Evolutionary conservation across 2,888 invertebrate genomes (phyloP).

Genomic region (Chelonus formosanus): DNA sequence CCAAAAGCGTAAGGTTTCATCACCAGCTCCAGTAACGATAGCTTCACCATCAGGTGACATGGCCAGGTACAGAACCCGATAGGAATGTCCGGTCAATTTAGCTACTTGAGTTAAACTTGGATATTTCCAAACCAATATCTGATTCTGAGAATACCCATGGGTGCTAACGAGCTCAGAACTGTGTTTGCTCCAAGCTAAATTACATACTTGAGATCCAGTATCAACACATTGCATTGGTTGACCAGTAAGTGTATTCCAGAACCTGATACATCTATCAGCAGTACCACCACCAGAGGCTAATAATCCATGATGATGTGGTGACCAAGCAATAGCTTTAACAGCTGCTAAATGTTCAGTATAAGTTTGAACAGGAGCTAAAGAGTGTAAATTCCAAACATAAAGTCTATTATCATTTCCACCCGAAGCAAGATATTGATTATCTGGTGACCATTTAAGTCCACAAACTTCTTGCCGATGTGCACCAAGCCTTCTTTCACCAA

Average conservation of each 20-base stretch:
- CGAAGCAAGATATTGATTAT: conserved; percentile 95
- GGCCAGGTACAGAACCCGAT: conserved; percentile 93
- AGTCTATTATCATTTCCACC: conserved; percentile 98
- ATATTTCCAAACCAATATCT: conserved; percentile 99
- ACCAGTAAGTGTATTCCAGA: conserved; percentile 98
- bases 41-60: conserved; percentile 98
- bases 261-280: conserved; percentile 94
- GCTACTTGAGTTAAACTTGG: conserved; percentile 96
- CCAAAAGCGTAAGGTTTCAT: conserved; percentile 98
- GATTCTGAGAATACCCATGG: conserved; percentile 98
- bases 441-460: conserved; percentile 98
- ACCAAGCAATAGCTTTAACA: conserved; percentile 99
- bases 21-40: conserved; percentile 98
- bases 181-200: conserved; percentile 98
- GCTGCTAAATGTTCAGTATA: conserved; percentile 97
- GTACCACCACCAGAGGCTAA: conserved; percentile 99
- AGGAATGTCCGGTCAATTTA: conserved; percentile 95
- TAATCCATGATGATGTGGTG: conserved; percentile 97
- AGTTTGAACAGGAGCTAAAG: conserved; percentile 89
- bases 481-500: conserved; percentile 82
- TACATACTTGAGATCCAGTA: conserved; percentile 97
- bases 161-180: conserved; percentile 97
- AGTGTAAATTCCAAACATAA: conserved; percentile 91
- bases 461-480: conserved; percentile 97
- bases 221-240: conserved; percentile 99